Evolutionary conservation across 23 tunicate genomes (phyloP).

Genomic region (Corella eumyota): DNA sequence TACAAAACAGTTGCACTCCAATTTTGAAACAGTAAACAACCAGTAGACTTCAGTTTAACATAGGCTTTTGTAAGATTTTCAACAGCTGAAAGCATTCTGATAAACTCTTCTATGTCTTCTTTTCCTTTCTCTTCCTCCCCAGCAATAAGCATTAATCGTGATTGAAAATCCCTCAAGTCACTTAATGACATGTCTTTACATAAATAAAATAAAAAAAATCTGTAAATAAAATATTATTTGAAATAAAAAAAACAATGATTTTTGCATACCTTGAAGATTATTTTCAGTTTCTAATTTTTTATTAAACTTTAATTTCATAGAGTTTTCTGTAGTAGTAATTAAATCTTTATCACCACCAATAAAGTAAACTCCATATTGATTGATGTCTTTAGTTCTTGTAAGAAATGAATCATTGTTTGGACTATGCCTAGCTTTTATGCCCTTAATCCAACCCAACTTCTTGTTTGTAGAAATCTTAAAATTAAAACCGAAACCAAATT

Average conservation of each 20-base stretch:
- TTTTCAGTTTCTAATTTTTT: too few relatives aligned
- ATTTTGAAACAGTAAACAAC: constrained; percentile 41
- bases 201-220: too few relatives aligned
- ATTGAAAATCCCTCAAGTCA: constrained; percentile 51
- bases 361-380: constrained; percentile 33
- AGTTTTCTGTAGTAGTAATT: too few relatives aligned
- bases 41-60: constrained; percentile 28
- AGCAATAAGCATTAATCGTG: constrained; percentile 68
- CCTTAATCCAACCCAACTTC: constrained; percentile 54
- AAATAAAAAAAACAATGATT: too few relatives aligned
- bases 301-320: too few relatives aligned
- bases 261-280: too few relatives aligned
- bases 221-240: too few relatives aligned
- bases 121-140: constrained; percentile 53
- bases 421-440: constrained; percentile 58
- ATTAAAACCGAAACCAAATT: too few relatives aligned
- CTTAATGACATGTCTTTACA: constrained; percentile 10
- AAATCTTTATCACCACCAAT: too few relatives aligned
- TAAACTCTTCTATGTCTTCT: constrained; percentile 41
- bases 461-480: constrained; percentile 30
- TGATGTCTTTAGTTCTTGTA: constrained; percentile 47
- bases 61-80: constrained; percentile 43
- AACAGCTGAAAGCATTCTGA: constrained; percentile 16
- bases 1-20: constrained; percentile 44
- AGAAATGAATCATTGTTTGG: constrained; percentile 64